A percentile compares a stretch with the other conserved stretches of the same genome.
phyloP scores from a whole-genome alignment of 2,888 invertebrate species.

The Anthophora plumipes region DNA sequence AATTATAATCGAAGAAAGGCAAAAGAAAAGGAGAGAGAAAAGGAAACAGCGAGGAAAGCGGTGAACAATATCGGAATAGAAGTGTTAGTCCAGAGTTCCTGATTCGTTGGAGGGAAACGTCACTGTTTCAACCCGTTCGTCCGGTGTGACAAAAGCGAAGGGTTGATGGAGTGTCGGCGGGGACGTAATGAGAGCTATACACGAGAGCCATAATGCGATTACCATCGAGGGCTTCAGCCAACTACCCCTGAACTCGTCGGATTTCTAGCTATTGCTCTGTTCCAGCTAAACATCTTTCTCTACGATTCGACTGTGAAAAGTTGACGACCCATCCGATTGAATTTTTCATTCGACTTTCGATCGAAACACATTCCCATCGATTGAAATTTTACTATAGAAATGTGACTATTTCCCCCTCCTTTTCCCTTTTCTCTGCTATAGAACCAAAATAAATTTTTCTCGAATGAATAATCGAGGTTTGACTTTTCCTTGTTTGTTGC shows the following conservation, averaged over 20 bases:
- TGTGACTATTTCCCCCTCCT: no score
- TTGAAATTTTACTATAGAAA: background rate
- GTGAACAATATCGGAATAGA: no score
- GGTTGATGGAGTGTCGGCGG: slow-evolving; percentile 66
- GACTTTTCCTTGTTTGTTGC: background rate
- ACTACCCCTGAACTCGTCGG: slow-evolving; percentile 81
- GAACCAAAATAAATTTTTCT: no score
- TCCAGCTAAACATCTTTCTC: slow-evolving; percentile 76
- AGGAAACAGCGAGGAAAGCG: background rate
- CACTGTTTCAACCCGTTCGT: slow-evolving; percentile 54
- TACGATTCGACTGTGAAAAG: slow-evolving; percentile 54
- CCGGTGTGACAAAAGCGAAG: slow-evolving; percentile 35
- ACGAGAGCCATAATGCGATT: slow-evolving; percentile 83
- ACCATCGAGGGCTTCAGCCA: slow-evolving; percentile 83
- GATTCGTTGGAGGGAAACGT: slow-evolving; percentile 64
- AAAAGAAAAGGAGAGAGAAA: no score
- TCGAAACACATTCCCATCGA: background rate
- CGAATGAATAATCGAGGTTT: no score
- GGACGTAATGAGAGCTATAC: slow-evolving; percentile 79
- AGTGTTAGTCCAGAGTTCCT: background rate
- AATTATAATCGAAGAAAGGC: no score
- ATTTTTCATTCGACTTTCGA: background rate
- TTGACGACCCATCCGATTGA: slow-evolving; percentile 4
- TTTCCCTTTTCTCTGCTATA: no score
- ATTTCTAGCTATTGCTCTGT: slow-evolving; percentile 78